Evolutionary conservation across 2,888 invertebrate species (phyloP).

Genomic region (Agonopterix alstromeriana): DNA sequence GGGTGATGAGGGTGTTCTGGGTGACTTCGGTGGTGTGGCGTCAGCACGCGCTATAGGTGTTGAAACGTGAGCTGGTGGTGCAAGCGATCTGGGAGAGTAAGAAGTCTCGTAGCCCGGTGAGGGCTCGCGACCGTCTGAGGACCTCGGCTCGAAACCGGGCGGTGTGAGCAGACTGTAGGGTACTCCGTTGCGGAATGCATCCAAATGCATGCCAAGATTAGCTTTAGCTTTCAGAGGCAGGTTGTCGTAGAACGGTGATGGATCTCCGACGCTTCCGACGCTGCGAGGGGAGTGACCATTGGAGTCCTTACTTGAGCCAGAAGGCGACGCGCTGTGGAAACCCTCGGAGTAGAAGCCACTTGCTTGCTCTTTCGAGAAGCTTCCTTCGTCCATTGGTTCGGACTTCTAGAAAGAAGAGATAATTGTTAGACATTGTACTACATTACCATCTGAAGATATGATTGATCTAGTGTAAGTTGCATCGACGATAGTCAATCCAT

Average conservation of each 20-base stretch:
- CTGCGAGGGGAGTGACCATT: conserved; percentile 68
- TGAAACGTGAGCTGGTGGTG: conserved; percentile 50
- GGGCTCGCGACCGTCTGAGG: conserved; percentile 44
- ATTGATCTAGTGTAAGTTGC: too few relatives aligned
- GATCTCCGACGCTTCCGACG: conserved; percentile 57
- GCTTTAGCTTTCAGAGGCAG: conserved; percentile 62
- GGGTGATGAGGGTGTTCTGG: conserved; percentile 51
- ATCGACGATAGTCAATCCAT: too few relatives aligned
- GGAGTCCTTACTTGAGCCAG: conserved; percentile 73
- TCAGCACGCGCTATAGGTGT: conserved; percentile 52
- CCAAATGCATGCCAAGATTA: conserved; percentile 60
- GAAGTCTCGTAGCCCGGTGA: conserved; percentile 47
- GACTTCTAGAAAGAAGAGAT: conserved; percentile 70
- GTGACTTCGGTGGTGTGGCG: conserved; percentile 67
- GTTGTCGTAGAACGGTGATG: conserved; percentile 55
- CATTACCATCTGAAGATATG: too few relatives aligned
- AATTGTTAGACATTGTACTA: too few relatives aligned
- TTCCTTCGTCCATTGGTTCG: conserved; percentile 66
- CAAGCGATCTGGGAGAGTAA: conserved; percentile 49
- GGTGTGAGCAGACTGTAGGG: conserved; percentile 80
- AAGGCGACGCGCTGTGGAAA: conserved; percentile 77
- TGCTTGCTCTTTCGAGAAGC: conserved; percentile 74
- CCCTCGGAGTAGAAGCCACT: conserved; percentile 79
- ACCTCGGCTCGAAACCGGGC: conserved; percentile 69
- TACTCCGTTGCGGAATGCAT: conserved; percentile 56